Base-by-base conservation (phyloP, 2,797 vertebrate species). In the Falco peregrinus region DNA sequence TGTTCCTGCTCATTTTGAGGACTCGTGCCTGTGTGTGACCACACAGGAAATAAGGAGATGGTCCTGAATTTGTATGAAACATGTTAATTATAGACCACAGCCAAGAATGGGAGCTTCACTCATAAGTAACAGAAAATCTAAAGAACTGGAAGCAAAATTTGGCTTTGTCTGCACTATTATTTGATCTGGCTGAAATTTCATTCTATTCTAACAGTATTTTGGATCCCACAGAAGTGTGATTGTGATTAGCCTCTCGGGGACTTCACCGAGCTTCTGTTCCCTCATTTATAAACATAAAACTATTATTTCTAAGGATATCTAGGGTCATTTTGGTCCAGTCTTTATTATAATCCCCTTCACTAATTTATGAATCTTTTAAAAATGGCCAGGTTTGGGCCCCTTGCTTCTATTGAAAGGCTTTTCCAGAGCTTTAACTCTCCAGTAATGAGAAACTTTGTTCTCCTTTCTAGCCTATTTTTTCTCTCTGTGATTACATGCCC, bases 81-180 rank as follows among this genome's bases (percentile, higher is more conserved):
- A 9, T 63, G 60, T 24, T 48, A 87, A 81, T 90, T 92, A 74
- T 24, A 90, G n/a, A 16, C 8, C 50, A 43, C 35, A 89, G 14
- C 14, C 39, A 81, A 47, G 43, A 88, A 19, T 24, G 25, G 73
- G 57, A 89, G 65, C 12, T 81, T 95, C 31, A 87, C 8, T 9
- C 33, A 7, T 10, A 33, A 0, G 0, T 45, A 47, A 71, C 17
- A 17, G 22, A 54, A 74, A 69, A 84, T 37, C 19, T 69, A 54
- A 93, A 93, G 70, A 92, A 82, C 9, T 79, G 35, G 83, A 92
- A 94, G 67, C 33, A 88, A 79, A 82, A 84, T 50, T 48, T 90
- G 59, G 17, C 77, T 87, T 84, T 90, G 14, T 54, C 61, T 90
- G 61, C 50, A 25, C 16, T 75, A 21, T 86, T 68, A 74, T 89